A percentile compares a stretch with the other conserved stretches of the same genome.
These are phyloP conservation scores for Microtus montanus DNA, from an alignment of 2,113 vertebrate genomes.

Conservation along the genomic window DNA sequence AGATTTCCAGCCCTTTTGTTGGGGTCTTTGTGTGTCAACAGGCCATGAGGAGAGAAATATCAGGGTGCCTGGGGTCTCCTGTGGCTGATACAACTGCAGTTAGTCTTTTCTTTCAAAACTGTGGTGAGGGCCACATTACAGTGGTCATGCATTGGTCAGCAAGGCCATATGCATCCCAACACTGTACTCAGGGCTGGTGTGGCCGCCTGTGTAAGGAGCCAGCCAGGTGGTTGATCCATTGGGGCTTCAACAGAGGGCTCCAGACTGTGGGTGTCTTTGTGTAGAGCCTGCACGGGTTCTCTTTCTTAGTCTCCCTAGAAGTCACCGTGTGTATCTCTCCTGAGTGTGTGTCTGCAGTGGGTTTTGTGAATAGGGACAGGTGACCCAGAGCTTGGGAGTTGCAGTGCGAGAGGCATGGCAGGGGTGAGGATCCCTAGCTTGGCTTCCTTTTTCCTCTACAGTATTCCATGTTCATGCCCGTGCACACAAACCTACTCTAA, in stretches of 20 bases:
- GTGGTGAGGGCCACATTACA: slow-evolving; percentile 12
- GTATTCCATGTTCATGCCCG: neutral
- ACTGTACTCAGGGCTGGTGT: neutral
- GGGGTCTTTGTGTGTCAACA: slow-evolving; percentile 13
- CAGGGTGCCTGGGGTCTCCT: slow-evolving; percentile 25
- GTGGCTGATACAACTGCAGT: neutral
- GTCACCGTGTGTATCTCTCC: neutral
- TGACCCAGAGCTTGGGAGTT: neutral
- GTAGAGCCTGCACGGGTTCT: slow-evolving; percentile 42
- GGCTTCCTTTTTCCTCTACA: neutral
- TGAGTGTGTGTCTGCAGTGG: slow-evolving; percentile 2
- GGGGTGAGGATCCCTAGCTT: no score
- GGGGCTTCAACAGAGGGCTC: neutral
- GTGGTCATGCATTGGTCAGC: neutral
- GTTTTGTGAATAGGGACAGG: neutral
- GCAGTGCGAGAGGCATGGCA: neutral
- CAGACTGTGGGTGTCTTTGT: slow-evolving; percentile 69
- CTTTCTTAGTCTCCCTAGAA: slow-evolving; percentile 70
- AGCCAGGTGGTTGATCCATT: neutral
- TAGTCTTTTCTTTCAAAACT: slow-evolving; percentile 47
- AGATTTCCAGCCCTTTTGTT: neutral
- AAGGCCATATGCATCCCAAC: neutral
- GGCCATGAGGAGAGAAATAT: neutral
- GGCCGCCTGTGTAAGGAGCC: no score
- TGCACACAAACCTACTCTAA: neutral